Base-by-base conservation (phyloP, 2,797 vertebrate genomes). In the Molossus alvarezi region DNA sequence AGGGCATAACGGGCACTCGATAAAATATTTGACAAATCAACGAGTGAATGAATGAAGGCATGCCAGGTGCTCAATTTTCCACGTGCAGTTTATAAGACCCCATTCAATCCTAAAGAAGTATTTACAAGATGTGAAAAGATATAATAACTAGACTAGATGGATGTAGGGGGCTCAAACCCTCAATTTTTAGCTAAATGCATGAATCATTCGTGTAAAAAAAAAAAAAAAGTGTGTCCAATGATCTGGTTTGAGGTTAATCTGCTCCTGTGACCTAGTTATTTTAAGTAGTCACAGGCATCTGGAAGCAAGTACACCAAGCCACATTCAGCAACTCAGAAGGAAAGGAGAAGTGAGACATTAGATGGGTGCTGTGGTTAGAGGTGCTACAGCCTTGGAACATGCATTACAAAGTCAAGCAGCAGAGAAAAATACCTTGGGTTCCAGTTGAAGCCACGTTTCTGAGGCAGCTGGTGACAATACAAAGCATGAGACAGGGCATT, bases 171-270 rank as follows among this genome's bases (percentile, higher is more conserved):
- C 6, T 25, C 65, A 15, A 53, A 57, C 25, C 9, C 21, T 55
- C 37, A 73, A 57, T 18, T 92, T 92, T 53, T 6, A 71, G 25
- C 45, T 84, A 27, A 94, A 45, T 23, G 41, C 1, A 14, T 25
- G 57, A 90, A 25, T 94, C 88, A 53, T 67, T 62, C 41, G 25
- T 11, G 14, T 57, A 58, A n/a, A 76, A n/a, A 82, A 77, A 20
- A 80, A 33, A 33, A 33, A 33, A 33, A 33, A 33, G 60, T 51
- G 15, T 37, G 10, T 79, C 67, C 57, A 51, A 57, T 60, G 58
- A 84, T 69, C 65, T 94, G 25, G 21, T 60, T 48, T 92, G 69
- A 95, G 21, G n/a, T 92, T 76, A 71, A 67, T 72, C 90, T 64
- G 75, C 75, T 79, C 77, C 15, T 33, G 20, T 67, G 81, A 89